Percentiles rank a stretch among this genome's conserved stretches.
Conservation (phyloP, 1,140 invertebrate species). For the Drosophila pseudoobscura region DNA sequence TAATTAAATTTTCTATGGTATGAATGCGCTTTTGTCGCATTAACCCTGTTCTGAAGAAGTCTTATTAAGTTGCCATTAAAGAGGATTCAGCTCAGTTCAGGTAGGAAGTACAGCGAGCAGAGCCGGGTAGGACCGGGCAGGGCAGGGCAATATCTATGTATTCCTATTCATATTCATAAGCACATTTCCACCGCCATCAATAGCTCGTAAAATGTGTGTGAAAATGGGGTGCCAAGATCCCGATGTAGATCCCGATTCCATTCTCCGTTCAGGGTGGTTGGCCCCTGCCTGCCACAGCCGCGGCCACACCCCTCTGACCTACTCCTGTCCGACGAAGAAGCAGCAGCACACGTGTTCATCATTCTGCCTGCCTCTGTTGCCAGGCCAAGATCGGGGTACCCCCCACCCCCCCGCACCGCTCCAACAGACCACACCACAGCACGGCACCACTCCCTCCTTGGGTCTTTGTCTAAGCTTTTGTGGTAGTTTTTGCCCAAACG, state of each 20-base stretch:
- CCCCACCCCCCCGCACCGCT: conserved; percentile 3
- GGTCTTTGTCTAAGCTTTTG: conserved; percentile 30
- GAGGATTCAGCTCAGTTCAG: conserved; percentile 42
- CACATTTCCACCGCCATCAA: conserved; percentile 74
- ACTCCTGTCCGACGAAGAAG: neutral
- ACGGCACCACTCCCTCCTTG: neutral
- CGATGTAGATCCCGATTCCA: neutral
- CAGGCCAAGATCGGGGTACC: conserved; percentile 32
- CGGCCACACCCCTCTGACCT: conserved; percentile 5
- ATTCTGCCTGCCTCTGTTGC: conserved; percentile 44
- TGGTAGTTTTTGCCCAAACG: conserved; percentile 44
- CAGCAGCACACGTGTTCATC: conserved; percentile 59
- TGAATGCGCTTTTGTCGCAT: conserved; percentile 69
- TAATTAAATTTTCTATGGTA: conserved; percentile 71
- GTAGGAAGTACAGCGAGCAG: conserved; percentile 12
- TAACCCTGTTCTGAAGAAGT: conserved; percentile 34
- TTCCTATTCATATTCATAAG: conserved; percentile 74
- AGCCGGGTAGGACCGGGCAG: neutral
- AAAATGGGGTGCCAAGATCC: conserved; percentile 61
- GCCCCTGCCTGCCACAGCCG: neutral
- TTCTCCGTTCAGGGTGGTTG: conserved; percentile 65
- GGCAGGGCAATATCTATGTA: conserved; percentile 1
- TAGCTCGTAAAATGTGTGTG: conserved; percentile 76
- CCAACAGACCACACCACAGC: neutral
- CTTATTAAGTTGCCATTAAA: conserved; percentile 72